Conservation (phyloP, 2,888 invertebrate species). For the Hydropsyche betteni region DNA sequence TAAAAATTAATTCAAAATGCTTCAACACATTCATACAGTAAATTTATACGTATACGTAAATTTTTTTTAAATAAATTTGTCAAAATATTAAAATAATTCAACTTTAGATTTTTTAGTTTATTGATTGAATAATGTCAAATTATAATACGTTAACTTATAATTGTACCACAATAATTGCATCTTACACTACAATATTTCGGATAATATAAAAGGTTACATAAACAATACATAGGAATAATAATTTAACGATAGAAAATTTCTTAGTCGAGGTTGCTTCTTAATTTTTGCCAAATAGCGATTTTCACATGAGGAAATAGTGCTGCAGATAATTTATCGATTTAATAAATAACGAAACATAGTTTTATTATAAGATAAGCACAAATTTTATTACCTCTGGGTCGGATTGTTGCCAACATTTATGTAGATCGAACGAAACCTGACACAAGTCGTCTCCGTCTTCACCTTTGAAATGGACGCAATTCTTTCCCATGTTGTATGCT, state of each 20-base stretch:
- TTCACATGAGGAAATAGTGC: constrained; percentile 51
- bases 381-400: constrained; percentile 53
- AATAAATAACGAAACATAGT: constrained; percentile 4
- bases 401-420: constrained; percentile 54
- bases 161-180: constrained; percentile 22
- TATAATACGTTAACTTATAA: neutral
- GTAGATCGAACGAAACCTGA: constrained; percentile 54
- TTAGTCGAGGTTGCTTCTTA: neutral
- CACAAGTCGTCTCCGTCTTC: constrained; percentile 54
- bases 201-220: neutral
- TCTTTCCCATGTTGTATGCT: constrained; percentile 54
- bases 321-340: constrained; percentile 39
- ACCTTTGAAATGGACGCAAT: constrained; percentile 54
- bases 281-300: neutral
- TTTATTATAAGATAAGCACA: constrained; percentile 7
- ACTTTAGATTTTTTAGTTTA: too few relatives aligned
- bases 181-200: neutral
- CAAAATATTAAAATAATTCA: too few relatives aligned
- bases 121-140: too few relatives aligned
- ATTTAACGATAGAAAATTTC: too few relatives aligned
- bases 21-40: too few relatives aligned
- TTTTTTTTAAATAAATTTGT: too few relatives aligned
- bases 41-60: too few relatives aligned
- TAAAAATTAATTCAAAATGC: too few relatives aligned
- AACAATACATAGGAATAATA: too few relatives aligned